phyloP scores from a whole-genome alignment of 2,888 invertebrate genomes.

The Eupithecia inturbata region DNA sequence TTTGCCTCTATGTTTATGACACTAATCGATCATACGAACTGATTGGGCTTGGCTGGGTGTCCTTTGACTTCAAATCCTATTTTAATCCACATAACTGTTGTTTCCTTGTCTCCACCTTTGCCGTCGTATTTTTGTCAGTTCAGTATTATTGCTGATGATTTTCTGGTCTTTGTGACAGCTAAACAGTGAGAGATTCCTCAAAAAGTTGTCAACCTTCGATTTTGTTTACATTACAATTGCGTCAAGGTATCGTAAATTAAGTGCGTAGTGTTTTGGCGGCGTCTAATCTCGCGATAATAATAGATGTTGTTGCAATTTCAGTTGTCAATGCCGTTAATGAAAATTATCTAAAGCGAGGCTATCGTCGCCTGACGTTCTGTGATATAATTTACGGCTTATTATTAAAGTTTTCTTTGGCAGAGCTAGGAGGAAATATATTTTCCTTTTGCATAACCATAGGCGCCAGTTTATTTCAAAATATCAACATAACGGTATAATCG shows the following conservation, averaged over 20 bases:
- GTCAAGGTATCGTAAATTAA: slow-evolving; percentile 11
- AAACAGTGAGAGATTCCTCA: background rate
- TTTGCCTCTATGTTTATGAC: background rate
- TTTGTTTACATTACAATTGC: slow-evolving; percentile 11
- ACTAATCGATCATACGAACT: background rate
- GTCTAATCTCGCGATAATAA: slow-evolving; percentile 24
- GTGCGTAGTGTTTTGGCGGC: slow-evolving; percentile 22
- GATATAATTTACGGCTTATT: background rate
- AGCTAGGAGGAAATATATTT: slow-evolving; percentile 22
- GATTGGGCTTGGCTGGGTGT: background rate
- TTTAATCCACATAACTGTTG: background rate
- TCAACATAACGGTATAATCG: background rate
- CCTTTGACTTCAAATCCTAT: background rate
- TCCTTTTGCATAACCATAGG: slow-evolving; percentile 13
- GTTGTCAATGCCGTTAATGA: slow-evolving; percentile 22
- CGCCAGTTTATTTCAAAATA: slow-evolving; percentile 6
- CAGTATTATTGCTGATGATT: background rate
- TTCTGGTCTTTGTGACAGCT: background rate
- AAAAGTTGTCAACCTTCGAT: slow-evolving; percentile 7
- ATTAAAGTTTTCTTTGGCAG: slow-evolving; percentile 21
- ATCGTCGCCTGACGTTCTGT: slow-evolving; percentile 5
- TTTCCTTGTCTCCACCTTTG: background rate
- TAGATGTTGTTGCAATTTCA: slow-evolving; percentile 13
- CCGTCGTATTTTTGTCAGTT: background rate
- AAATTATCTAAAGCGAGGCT: slow-evolving; percentile 17